These are phyloP conservation scores for Drosophila bocqueti DNA, from an alignment of 1,140 invertebrate species.

Conservation along the genomic window DNA sequence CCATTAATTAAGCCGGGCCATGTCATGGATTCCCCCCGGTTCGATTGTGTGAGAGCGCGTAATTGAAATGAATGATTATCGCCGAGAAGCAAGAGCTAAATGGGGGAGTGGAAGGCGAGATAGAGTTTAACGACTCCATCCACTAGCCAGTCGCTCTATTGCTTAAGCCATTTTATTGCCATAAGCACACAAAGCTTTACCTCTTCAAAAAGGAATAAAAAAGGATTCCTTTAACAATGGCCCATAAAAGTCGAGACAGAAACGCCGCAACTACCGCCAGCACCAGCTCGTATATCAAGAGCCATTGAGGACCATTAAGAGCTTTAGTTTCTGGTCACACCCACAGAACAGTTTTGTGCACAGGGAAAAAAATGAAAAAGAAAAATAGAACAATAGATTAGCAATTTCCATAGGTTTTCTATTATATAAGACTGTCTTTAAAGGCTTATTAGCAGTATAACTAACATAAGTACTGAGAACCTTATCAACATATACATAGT, in stretches of 20 bases:
- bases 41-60: slow-evolving; percentile 25
- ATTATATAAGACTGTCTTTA: too few species aligned
- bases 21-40: slow-evolving; percentile 4
- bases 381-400: background rate
- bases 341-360: slow-evolving; percentile 35
- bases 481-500: background rate
- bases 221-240: slow-evolving; percentile 43
- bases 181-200: slow-evolving; percentile 20
- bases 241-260: slow-evolving; percentile 29
- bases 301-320: slow-evolving; percentile 73
- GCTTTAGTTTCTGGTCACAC: slow-evolving; percentile 42
- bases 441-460: too few species aligned
- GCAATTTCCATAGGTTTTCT: too few species aligned
- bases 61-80: slow-evolving; percentile 55
- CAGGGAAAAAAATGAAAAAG: slow-evolving; percentile 2
- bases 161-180: slow-evolving; percentile 45
- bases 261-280: slow-evolving; percentile 12
- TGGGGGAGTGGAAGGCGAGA: background rate
- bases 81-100: background rate
- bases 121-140: slow-evolving; percentile 11
- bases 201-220: slow-evolving; percentile 19
- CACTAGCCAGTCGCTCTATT: background rate
- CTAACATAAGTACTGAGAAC: background rate
- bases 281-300: slow-evolving; percentile 67
- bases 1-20: slow-evolving; percentile 56